Conservation (phyloP, 2,113 vertebrate genomes). For the Hoplias malabaricus region DNA sequence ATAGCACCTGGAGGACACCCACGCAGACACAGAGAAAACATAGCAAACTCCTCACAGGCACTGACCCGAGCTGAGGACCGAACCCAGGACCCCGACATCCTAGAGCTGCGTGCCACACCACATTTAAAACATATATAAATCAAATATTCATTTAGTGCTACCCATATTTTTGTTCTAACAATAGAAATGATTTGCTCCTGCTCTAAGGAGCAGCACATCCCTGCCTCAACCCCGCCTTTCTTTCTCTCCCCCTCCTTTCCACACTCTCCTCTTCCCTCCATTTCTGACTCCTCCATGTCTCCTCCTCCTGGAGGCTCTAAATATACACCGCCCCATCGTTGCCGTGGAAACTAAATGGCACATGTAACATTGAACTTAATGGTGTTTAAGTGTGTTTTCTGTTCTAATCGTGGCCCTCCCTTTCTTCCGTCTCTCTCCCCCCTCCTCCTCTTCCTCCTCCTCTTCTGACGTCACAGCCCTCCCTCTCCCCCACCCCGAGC, state of each 20-base stretch:
- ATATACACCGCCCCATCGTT: slow-evolving; percentile 69
- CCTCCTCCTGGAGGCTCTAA: slow-evolving; percentile 68
- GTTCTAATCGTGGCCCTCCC: slow-evolving; percentile 58
- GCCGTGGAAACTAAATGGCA: slow-evolving; percentile 76
- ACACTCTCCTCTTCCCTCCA: background rate
- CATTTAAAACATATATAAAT: too few relatives aligned
- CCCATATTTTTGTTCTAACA: background rate
- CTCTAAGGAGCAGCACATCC: slow-evolving; percentile 39
- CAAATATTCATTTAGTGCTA: too few relatives aligned
- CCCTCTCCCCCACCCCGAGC: slow-evolving; percentile 12
- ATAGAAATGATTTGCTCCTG: slow-evolving; percentile 42
- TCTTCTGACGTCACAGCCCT: slow-evolving; percentile 38
- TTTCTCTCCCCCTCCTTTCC: background rate
- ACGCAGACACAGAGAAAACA: too few relatives aligned
- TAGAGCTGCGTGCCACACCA: too few relatives aligned
- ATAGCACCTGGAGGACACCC: too few relatives aligned
- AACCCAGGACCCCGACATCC: too few relatives aligned
- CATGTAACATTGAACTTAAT: slow-evolving; percentile 67
- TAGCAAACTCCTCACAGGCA: too few relatives aligned
- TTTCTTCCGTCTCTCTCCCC: slow-evolving; percentile 41
- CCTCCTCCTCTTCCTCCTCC: background rate
- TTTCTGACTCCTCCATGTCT: slow-evolving; percentile 41
- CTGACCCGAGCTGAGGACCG: too few relatives aligned
- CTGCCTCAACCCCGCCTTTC: background rate
- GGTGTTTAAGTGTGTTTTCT: slow-evolving; percentile 65